Conservation (phyloP, 2,797 vertebrate genomes). For the Diplodus sargus region DNA sequence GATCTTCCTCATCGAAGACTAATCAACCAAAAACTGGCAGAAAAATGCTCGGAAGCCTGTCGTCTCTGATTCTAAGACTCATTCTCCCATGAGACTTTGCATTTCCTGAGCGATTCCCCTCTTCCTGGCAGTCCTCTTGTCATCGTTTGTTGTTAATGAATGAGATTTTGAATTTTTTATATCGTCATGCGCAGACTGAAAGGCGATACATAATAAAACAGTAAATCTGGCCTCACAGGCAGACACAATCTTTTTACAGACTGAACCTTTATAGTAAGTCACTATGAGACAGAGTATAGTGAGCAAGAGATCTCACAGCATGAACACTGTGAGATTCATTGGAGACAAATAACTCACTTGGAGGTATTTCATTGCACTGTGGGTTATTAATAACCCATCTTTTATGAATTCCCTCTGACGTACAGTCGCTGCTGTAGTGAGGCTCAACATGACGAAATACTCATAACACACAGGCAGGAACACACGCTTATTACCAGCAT, state of each 20-base stretch:
- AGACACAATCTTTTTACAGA: neutral
- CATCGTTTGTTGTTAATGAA: slow-evolving; percentile 24
- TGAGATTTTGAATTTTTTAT: slow-evolving; percentile 28
- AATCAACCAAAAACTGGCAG: slow-evolving; percentile 11
- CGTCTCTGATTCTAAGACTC: neutral
- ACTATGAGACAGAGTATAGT: neutral
- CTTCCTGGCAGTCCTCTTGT: neutral
- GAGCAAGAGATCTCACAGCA: neutral
- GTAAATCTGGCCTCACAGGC: neutral
- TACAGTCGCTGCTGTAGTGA: slow-evolving; percentile 20
- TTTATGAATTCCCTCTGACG: slow-evolving; percentile 34
- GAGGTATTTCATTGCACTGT: slow-evolving; percentile 28
- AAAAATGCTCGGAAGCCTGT: neutral
- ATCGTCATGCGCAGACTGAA: neutral
- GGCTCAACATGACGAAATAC: slow-evolving; percentile 11
- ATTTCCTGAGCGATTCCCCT: neutral
- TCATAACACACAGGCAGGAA: neutral
- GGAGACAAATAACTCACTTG: slow-evolving; percentile 24
- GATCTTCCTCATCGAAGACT: slow-evolving; percentile 2
- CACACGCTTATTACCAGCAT: slow-evolving; percentile 11
- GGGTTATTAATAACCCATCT: slow-evolving; percentile 43
- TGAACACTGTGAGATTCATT: neutral
- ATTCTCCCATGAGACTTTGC: slow-evolving; percentile 21
- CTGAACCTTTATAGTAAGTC: neutral
- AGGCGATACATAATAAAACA: neutral